Conservation (phyloP, 2,797 vertebrate species). For the Mallotus villosus region DNA sequence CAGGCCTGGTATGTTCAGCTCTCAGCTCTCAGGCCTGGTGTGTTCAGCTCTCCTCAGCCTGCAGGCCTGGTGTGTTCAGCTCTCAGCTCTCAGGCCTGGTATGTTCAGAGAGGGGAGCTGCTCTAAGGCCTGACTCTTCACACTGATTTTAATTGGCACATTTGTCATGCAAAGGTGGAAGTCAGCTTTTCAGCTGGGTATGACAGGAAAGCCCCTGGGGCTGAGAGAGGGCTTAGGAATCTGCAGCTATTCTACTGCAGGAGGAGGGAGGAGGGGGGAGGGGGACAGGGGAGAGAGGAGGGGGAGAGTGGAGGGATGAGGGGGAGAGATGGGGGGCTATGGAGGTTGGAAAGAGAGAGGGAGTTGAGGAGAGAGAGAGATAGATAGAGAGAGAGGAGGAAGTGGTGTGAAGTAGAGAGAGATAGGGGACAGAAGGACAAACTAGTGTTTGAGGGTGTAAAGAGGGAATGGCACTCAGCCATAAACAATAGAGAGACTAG, state of each 20-base stretch:
- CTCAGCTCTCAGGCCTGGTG: too few relatives aligned
- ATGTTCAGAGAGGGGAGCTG: conserved; percentile 18
- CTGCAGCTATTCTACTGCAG: background rate
- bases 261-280: conserved; percentile 15
- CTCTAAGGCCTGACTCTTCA: conserved; percentile 34
- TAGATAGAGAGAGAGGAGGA: too few relatives aligned
- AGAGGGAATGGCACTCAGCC: background rate
- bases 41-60: too few relatives aligned
- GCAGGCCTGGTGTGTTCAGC: background rate
- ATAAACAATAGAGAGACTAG: background rate
- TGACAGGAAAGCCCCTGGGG: conserved; percentile 34
- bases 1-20: too few relatives aligned
- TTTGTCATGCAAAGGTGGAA: conserved; percentile 56
- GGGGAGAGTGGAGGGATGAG: background rate
- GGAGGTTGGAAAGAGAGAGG: too few relatives aligned
- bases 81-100: background rate
- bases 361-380: too few relatives aligned
- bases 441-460: background rate
- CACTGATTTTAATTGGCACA: conserved; percentile 60
- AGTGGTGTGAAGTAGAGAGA: too few relatives aligned
- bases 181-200: conserved; percentile 35
- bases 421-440: too few relatives aligned
- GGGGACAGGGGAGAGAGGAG: conserved; percentile 1
- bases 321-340: too few relatives aligned
- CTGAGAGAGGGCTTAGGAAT: conserved; percentile 24